Base-by-base conservation (phyloP, 2,113 vertebrate species). In the Riparia riparia region DNA sequence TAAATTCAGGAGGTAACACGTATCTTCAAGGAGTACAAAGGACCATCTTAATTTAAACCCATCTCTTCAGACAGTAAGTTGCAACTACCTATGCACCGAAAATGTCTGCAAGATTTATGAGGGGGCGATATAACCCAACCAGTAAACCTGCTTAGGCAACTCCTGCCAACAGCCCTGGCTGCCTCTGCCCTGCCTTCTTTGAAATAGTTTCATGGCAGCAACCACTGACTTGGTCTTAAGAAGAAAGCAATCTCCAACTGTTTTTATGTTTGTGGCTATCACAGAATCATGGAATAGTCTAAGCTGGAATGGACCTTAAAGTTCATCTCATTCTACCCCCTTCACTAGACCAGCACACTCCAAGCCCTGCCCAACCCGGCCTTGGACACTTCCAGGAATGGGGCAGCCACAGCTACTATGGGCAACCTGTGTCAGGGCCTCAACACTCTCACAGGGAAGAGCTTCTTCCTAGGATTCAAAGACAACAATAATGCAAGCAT, bases 81-180 rank as follows among this genome's bases (percentile, higher is more conserved):
- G 29, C 49, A 93, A 69, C 10, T 17, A 57, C 28, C 4, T 32
- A 14, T 2, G 7, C 19, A 61, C 1, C 89, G 41, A 70, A 81
- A 69, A 37, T 0, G 14, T 3, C 26, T 51, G 0, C 2, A 31
- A 25, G 77, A 82, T 24, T 42, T 14, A 69, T 3, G 13, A 66
- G 50, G 8, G 16, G 17, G 42, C 45, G 11, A 54, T 34, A 61
- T 5, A 85, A 47, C 10, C 16, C 32, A 25, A 61, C 9, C 31
- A 78, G 39, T 60, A 16, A 63, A 58, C 9, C 56, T 63, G 25
- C 72, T 34, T 5, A 16, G 14, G n/a, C 22, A 80, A 26, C 28
- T 56, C 61, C 71, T 57, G 49, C 49, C 3, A 5, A 53, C 9
- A 68, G 34, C 24, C 34, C 34, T 17, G 37, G 22, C 37, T 86